These are phyloP conservation scores for Ramphastos sulfuratus DNA, from an alignment of 2,113 vertebrate species.

Conservation along the genomic window DNA sequence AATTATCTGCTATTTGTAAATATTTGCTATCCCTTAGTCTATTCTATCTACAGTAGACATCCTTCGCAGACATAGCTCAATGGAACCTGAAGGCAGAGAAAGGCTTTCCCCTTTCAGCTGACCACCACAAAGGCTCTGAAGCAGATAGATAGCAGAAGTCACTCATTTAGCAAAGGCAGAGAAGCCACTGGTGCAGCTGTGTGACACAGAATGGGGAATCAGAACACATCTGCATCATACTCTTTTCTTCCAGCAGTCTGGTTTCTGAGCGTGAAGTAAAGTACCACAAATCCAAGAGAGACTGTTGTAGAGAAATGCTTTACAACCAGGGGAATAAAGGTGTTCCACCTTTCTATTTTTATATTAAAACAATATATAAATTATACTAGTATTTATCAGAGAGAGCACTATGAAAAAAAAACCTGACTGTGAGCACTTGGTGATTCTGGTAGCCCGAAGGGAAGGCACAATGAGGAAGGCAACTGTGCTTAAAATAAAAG, in stretches of 20 bases:
- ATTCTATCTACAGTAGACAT: neutral
- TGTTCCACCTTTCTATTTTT: neutral
- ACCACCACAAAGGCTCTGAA: neutral
- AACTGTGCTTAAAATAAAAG: neutral
- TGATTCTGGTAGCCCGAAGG: neutral
- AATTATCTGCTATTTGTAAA: neutral
- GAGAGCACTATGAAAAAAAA: neutral
- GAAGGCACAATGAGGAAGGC: neutral
- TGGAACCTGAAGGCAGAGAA: neutral
- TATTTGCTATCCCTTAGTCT: neutral
- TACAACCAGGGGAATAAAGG: neutral
- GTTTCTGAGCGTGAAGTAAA: neutral
- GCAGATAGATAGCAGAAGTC: neutral
- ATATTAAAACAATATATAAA: neutral
- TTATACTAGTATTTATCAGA: neutral
- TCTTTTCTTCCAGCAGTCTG: neutral
- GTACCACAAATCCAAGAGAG: neutral
- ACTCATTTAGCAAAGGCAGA: neutral
- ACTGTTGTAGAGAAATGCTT: neutral
- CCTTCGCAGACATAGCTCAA: neutral
- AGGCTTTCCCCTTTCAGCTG: neutral
- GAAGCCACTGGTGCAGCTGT: neutral
- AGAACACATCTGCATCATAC: neutral
- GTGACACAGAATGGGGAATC: neutral
- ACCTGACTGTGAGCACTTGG: rapidly evolving